A percentile compares a stretch with the other conserved stretches of the same genome.
Evolutionary conservation across 2,113 vertebrate species (phyloP).

Genomic region (Proterorhinus semilunaris): DNA sequence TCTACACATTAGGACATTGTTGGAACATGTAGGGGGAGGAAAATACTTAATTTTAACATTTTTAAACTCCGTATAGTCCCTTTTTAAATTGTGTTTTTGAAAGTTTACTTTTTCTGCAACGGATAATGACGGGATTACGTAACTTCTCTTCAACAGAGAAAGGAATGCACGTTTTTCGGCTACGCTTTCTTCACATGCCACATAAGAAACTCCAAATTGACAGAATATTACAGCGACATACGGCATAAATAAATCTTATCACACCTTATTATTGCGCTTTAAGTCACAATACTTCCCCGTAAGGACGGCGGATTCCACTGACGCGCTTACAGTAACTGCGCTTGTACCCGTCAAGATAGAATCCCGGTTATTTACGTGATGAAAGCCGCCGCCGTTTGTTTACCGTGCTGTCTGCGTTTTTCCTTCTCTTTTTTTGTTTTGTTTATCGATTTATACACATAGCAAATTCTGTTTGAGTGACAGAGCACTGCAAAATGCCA

Average conservation of each 20-base stretch:
- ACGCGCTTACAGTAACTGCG: constrained; percentile 8
- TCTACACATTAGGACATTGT: no score
- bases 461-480: constrained; percentile 71
- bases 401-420: constrained; percentile 54
- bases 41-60: no score
- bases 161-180: neutral
- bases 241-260: constrained; percentile 4
- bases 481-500: constrained; percentile 75
- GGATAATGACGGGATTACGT: no score
- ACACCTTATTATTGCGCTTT: neutral
- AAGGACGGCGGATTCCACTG: constrained; percentile 22
- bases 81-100: no score
- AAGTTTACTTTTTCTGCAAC: no score
- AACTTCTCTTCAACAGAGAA: no score
- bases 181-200: neutral
- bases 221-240: neutral
- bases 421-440: constrained; percentile 26
- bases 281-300: constrained; percentile 18
- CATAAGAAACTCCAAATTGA: neutral
- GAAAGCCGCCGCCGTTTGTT: constrained; percentile 40
- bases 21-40: no score
- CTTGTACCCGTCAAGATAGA: constrained; percentile 29
- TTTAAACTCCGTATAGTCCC: no score
- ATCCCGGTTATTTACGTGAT: constrained; percentile 60
- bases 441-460: constrained; percentile 60